Evolutionary conservation across 2,888 invertebrate species (phyloP).

Genomic region (Pyrgus malvae): DNA sequence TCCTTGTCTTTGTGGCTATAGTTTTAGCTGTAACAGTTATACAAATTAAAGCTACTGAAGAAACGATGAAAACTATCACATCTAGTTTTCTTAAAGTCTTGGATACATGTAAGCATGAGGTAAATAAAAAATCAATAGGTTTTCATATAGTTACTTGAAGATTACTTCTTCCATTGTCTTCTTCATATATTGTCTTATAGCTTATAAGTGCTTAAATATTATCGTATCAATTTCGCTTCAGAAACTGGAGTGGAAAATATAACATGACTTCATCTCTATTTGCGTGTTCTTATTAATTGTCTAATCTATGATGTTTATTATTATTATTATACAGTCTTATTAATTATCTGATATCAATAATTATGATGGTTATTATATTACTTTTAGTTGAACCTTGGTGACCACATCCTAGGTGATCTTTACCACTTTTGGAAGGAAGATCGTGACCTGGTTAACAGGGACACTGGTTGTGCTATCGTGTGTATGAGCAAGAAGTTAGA

Average conservation of each 20-base stretch:
- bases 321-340: no score
- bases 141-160: neutral
- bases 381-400: slow-evolving; percentile 51
- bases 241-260: no score
- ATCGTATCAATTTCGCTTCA: no score
- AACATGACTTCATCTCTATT: no score
- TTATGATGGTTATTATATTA: neutral
- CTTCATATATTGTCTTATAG: no score
- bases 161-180: neutral
- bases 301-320: no score
- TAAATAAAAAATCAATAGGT: slow-evolving; percentile 32
- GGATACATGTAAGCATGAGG: slow-evolving; percentile 58
- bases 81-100: slow-evolving; percentile 56
- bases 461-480: slow-evolving; percentile 61
- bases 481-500: slow-evolving; percentile 61
- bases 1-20: slow-evolving; percentile 30
- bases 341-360: no score
- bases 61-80: slow-evolving; percentile 52
- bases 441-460: slow-evolving; percentile 48
- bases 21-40: slow-evolving; percentile 35
- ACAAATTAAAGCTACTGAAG: slow-evolving; percentile 42
- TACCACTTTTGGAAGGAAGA: slow-evolving; percentile 65
- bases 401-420: slow-evolving; percentile 52
- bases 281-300: no score
- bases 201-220: no score